A percentile compares a stretch with the other conserved stretches of the same genome.
Evolutionary conservation across 1,140 invertebrate genomes (phyloP).

Genomic region (Homarus americanus): DNA sequence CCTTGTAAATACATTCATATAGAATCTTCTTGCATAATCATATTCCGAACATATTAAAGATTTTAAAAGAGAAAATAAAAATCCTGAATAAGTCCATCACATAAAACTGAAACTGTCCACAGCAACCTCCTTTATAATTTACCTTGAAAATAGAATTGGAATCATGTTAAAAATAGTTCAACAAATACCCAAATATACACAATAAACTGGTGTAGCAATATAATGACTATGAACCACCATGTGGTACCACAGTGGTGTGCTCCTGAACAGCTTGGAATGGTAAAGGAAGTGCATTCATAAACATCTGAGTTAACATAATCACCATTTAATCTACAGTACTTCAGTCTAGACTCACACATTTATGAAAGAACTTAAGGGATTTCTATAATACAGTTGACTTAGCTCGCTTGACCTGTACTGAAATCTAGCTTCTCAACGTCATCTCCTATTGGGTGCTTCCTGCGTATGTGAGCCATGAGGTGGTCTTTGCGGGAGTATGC

Average conservation of each 20-base stretch:
- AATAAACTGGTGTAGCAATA: slow-evolving; percentile 18
- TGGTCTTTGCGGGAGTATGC: slow-evolving; percentile 72
- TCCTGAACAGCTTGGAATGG: slow-evolving; percentile 69
- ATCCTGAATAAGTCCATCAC: neutral
- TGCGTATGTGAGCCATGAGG: slow-evolving; percentile 72
- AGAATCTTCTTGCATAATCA: slow-evolving; percentile 17
- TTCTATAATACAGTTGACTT: neutral
- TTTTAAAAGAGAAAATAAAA: slow-evolving; percentile 34
- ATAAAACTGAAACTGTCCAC: neutral
- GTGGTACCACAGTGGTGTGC: slow-evolving; percentile 41
- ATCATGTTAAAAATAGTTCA: slow-evolving; percentile 38
- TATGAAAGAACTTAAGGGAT: slow-evolving; percentile 12
- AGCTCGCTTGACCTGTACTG: slow-evolving; percentile 60
- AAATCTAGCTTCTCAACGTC: slow-evolving; percentile 59
- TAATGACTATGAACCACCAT: slow-evolving; percentile 62
- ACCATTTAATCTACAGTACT: neutral
- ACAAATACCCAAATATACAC: slow-evolving; percentile 42
- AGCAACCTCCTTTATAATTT: neutral
- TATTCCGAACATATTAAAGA: slow-evolving; percentile 10
- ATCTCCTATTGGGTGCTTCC: slow-evolving; percentile 63
- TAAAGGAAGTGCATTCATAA: slow-evolving; percentile 54
- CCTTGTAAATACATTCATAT: slow-evolving; percentile 29
- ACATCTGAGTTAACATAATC: slow-evolving; percentile 10
- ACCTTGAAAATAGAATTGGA: slow-evolving; percentile 39
- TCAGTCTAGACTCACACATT: slow-evolving; percentile 15